Base-by-base conservation (phyloP, 1,140 invertebrate species). In the Pogonomyrmex californicus region DNA sequence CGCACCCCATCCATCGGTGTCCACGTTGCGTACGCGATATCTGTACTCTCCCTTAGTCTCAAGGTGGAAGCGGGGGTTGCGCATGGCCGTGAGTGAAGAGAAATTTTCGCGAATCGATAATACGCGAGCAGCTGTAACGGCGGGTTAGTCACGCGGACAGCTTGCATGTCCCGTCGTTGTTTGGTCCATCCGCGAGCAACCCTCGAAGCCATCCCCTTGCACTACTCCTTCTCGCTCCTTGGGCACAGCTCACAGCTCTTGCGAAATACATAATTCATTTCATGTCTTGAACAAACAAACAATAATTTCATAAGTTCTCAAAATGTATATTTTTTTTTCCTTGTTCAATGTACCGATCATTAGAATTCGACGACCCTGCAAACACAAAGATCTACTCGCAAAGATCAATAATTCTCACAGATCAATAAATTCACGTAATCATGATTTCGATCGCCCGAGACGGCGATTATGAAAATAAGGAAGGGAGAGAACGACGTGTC, bases 61-160 rank as follows among this genome's bases (percentile, higher is more conserved):
- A 88, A 86, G 85, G 86, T 73, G 78, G 87, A 90, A 87, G 79
- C 83, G 81, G 86, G 78, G 79, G 62, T 90, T 44, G 93, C 93
- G 93, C 93, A 93, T 93, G 93, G 90, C 90, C 86, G 83, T 87
- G 73, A 58, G 75, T 85, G 90, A 90, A 92, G 87, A 86, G 91
- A 93, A 93, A 93, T 93, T 93, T 94, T 89, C 91, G 83, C 87
- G 87, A 94, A 94, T 94, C 93, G 93, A 94, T 94, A 93, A 94
- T 93, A 94, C 85, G 89, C 90, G 77, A 93, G 88, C 93, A 92
- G 90, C 93, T 93, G 90, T 91, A 91, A 86, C 89, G 88, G 86
- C 86, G 90, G 88, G 88, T 93, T 93, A 93, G 93, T 93, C 92
- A 94, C 90, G 91, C 91, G 90, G 93, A 88, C 58, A 77, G 36